These are phyloP conservation scores for Pyrrhia umbra DNA, from an alignment of 2,888 invertebrate species.

Conservation along the genomic window DNA sequence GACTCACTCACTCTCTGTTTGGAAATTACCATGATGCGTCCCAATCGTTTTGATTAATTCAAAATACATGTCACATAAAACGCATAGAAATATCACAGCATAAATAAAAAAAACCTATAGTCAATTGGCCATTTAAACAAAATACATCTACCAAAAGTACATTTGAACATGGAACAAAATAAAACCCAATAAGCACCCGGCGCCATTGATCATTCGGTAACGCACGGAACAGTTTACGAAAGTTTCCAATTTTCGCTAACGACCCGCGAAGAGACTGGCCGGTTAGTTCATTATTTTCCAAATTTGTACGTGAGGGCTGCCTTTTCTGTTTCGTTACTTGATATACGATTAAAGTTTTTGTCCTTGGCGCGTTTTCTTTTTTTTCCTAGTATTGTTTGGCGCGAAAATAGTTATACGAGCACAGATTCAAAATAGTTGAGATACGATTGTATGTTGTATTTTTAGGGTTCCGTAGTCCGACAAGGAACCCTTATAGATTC, in stretches of 20 bases:
- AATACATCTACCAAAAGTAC: conserved; percentile 47
- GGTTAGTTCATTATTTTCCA: conserved; percentile 86
- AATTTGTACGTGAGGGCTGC: conserved; percentile 76
- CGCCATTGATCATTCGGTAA: conserved; percentile 80
- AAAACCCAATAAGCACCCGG: conserved; percentile 62
- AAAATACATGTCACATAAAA: background rate
- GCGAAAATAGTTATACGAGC: conserved; percentile 39
- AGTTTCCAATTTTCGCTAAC: conserved; percentile 82
- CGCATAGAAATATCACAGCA: background rate
- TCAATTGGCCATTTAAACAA: conserved; percentile 36
- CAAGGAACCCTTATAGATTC: no score
- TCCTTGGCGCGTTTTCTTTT: conserved; percentile 56
- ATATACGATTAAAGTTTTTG: conserved; percentile 78
- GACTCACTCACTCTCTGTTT: background rate
- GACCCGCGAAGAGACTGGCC: conserved; percentile 80
- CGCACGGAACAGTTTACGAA: conserved; percentile 61
- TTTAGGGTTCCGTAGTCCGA: no score
- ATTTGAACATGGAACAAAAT: conserved; percentile 64
- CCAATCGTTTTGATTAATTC: background rate
- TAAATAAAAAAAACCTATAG: conserved; percentile 22
- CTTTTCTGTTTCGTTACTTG: conserved; percentile 62
- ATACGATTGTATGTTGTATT: no score
- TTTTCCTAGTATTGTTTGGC: conserved; percentile 43
- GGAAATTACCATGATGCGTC: background rate
- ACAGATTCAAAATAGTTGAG: conserved; percentile 50